Conservation (phyloP, 1,140 invertebrate genomes). For the Drosophila elegans region DNA sequence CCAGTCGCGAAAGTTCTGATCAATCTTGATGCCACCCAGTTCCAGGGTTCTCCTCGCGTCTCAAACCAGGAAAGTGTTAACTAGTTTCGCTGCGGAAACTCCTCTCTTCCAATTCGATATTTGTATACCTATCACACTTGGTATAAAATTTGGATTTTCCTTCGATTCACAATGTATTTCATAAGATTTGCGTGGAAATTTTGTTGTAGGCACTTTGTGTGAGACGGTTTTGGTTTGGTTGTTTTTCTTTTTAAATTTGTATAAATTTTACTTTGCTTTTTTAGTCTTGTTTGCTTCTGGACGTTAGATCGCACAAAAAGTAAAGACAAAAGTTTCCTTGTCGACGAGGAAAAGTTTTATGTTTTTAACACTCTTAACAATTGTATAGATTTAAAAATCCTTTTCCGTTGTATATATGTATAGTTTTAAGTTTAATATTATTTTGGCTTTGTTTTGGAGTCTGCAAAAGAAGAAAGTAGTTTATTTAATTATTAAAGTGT, state of each 20-base stretch:
- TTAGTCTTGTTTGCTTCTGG: slow-evolving; percentile 49
- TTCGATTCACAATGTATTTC: slow-evolving; percentile 55
- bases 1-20: slow-evolving; percentile 46
- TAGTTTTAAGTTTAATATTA: slow-evolving; percentile 34
- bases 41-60: slow-evolving; percentile 50
- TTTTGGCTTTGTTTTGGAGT: slow-evolving; percentile 65
- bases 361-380: slow-evolving; percentile 18
- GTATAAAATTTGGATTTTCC: slow-evolving; percentile 16
- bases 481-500: not conserved
- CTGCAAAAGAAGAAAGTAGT: slow-evolving; percentile 37
- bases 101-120: not conserved
- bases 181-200: slow-evolving; percentile 52
- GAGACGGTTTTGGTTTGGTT: slow-evolving; percentile 78
- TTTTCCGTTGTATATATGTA: slow-evolving; percentile 29
- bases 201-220: slow-evolving; percentile 68
- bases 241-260: slow-evolving; percentile 30
- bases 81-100: slow-evolving; percentile 1
- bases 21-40: slow-evolving; percentile 50
- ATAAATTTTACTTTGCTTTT: slow-evolving; percentile 31
- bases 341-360: slow-evolving; percentile 22
- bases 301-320: slow-evolving; percentile 37
- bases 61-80: slow-evolving; percentile 22
- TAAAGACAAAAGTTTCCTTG: slow-evolving; percentile 5
- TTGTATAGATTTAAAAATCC: slow-evolving; percentile 43
- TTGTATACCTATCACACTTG: slow-evolving; percentile 41